Evolutionary conservation across 2,797 vertebrate genomes (phyloP), one percentile per base, ranked within the genome.

Genomic region (Dryobates pubescens): DNA sequence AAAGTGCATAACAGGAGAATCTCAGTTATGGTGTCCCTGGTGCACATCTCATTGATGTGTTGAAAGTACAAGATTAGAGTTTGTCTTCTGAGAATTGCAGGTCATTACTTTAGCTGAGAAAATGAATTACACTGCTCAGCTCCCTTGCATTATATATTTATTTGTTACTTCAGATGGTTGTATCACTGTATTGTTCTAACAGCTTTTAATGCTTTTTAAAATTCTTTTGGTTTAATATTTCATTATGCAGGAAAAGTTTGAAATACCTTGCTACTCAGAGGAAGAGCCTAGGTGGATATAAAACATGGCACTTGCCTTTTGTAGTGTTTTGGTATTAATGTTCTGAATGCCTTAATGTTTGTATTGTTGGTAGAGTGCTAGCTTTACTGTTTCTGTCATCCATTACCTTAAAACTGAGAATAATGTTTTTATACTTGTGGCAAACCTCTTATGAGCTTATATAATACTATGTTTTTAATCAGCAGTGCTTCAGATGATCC

Each of bases 371-470:
- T 49, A 87, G 67, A 10, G 36, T 73, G 34, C 53, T 75, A 80
- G 45, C 64, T 87, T 74, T 85, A 49, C 70, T 85, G 22, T 32
- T 93, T 41, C 38, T 88, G 53, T 85, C 70, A 88, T 84, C 34
- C 34, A 18, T 93, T 94, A 62, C 47, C 43, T 87, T 86, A 76
- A 82, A 72, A 57, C 9, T 54, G 57, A 78, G 93, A 80, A 49
- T 73, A 4, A 15, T 68, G 30, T 6, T 57, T 90, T 62, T 58
- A 43, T 91, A 82, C 82, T 93, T 71, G 43, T 47, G 38, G 26
- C 17, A 86, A 86, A 88, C 10, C 29, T 65, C n/a, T 86, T 63
- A 73, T 26, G 8, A 89, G 32, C 24, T 91, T 77, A 63, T 23
- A 27, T 81, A 91, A 86, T 27, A 34, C 17, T 68, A 36, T 1